Evolutionary conservation across 2,113 vertebrate genomes (phyloP).

Genomic region (Scortum barcoo): DNA sequence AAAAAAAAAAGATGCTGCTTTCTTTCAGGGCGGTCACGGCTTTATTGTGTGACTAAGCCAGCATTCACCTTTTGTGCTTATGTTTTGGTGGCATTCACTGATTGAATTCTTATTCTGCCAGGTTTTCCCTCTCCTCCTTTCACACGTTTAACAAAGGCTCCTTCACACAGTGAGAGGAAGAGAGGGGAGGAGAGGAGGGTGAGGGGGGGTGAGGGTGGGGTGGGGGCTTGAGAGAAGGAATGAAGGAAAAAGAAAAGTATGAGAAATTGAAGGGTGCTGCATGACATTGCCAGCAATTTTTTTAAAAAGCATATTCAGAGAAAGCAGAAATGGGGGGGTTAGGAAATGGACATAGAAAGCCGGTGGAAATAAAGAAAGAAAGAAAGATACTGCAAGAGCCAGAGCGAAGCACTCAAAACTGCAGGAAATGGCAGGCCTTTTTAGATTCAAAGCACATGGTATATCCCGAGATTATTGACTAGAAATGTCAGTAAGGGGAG

Average conservation of each 20-base stretch:
- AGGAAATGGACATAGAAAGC: conserved; percentile 31
- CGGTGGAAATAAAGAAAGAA: conserved; percentile 12
- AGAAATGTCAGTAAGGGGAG: conserved; percentile 74
- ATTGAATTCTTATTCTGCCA: conserved; percentile 69
- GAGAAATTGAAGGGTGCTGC: conserved; percentile 51
- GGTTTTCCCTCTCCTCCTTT: conserved; percentile 62
- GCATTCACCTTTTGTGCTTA: conserved; percentile 59
- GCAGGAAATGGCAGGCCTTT: conserved; percentile 58
- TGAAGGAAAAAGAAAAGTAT: conserved; percentile 20
- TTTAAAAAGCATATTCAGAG: conserved; percentile 28
- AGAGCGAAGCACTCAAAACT: conserved; percentile 39
- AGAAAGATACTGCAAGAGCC: conserved; percentile 17
- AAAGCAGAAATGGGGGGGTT: conserved; percentile 8
- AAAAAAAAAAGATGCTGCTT: conserved; percentile 36
- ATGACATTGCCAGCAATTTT: conserved; percentile 24
- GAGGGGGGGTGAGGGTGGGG: no score
- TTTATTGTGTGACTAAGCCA: conserved; percentile 57
- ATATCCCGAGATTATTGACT: conserved; percentile 78
- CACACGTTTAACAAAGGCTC: conserved; percentile 70
- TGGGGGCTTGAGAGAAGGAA: not conserved
- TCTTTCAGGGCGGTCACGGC: conserved; percentile 34
- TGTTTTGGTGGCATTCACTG: conserved; percentile 59
- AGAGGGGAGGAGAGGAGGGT: not conserved
- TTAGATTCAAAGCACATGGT: conserved; percentile 75
- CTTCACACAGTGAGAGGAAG: conserved; percentile 29